A percentile compares a stretch with the other conserved stretches of the same genome.
Evolutionary conservation across 2,797 vertebrate genomes (phyloP).

Genomic region (Acanthurus tractus): DNA sequence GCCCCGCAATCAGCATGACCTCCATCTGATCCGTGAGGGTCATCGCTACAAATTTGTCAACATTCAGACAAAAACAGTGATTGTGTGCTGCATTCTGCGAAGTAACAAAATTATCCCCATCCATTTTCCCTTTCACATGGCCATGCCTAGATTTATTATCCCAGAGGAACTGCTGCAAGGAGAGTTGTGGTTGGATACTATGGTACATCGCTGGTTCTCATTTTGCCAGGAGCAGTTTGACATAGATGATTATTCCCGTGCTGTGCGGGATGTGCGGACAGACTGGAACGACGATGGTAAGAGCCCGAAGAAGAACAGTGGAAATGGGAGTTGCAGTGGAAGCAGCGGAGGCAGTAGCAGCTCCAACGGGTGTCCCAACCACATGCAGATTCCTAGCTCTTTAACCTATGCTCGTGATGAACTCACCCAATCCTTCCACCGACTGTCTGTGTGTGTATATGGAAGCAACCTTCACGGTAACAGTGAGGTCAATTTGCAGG

Average conservation of each 20-base stretch:
- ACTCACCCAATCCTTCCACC: conserved; percentile 97
- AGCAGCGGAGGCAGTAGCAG: conserved; percentile 78
- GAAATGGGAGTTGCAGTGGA: conserved; percentile 67
- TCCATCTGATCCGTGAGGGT: conserved; percentile 96
- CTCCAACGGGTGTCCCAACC: conserved; percentile 88
- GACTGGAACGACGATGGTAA: conserved; percentile 97
- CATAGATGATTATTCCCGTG: conserved; percentile 96
- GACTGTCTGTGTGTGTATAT: conserved; percentile 97
- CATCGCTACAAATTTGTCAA: conserved; percentile 98
- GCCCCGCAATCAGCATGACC: conserved; percentile 95
- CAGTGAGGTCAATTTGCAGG: conserved; percentile 96
- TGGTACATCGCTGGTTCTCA: conserved; percentile 95
- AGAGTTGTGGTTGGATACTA: conserved; percentile 92
- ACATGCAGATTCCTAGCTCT: conserved; percentile 92
- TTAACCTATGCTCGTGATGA: conserved; percentile 95
- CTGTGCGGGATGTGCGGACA: conserved; percentile 92
- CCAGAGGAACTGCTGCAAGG: conserved; percentile 94
- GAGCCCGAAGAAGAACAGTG: conserved; percentile 90
- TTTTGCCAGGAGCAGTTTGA: conserved; percentile 97
- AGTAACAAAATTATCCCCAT: conserved; percentile 93
- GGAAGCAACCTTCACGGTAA: conserved; percentile 97
- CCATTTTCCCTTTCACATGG: conserved; percentile 94
- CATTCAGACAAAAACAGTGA: conserved; percentile 98
- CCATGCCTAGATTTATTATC: conserved; percentile 91
- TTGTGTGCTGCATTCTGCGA: conserved; percentile 93